These are phyloP conservation scores for Popillia japonica DNA, from an alignment of 1,140 invertebrate genomes.

Conservation along the genomic window DNA sequence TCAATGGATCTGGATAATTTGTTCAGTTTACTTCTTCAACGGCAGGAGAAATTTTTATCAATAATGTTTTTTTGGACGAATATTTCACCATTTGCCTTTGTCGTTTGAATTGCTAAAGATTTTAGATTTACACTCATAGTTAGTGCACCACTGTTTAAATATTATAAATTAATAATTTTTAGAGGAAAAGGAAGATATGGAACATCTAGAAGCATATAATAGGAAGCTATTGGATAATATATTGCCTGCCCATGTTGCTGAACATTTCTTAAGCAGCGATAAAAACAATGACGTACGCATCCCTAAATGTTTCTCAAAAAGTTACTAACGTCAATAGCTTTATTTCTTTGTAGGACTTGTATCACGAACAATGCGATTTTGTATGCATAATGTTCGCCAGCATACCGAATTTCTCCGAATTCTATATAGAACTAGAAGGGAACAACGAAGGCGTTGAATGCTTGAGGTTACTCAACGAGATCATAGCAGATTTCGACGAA, in stretches of 20 bases:
- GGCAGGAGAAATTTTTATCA: too few species aligned
- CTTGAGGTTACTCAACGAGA: slow-evolving; percentile 92
- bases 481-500: slow-evolving; percentile 96
- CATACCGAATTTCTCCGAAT: slow-evolving; percentile 97
- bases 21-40: too few species aligned
- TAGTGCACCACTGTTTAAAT: too few species aligned
- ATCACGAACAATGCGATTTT: slow-evolving; percentile 93
- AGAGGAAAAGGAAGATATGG: slow-evolving; percentile 95
- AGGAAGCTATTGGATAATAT: slow-evolving; percentile 94
- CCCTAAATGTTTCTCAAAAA: background rate
- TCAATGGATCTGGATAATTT: too few species aligned
- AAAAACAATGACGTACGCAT: slow-evolving; percentile 79
- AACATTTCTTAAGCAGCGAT: slow-evolving; percentile 88
- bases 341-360: slow-evolving; percentile 79
- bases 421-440: slow-evolving; percentile 93
- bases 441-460: slow-evolving; percentile 97
- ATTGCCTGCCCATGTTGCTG: slow-evolving; percentile 91
- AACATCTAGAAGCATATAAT: slow-evolving; percentile 93
- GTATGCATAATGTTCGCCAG: slow-evolving; percentile 96
- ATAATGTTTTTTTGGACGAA: too few species aligned
- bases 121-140: too few species aligned
- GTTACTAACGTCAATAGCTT: background rate
- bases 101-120: too few species aligned
- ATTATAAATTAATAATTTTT: slow-evolving; percentile 48
- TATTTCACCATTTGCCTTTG: too few species aligned